These are phyloP conservation scores for Andrena flavipes DNA, from an alignment of 2,888 invertebrate genomes.

Conservation along the genomic window DNA sequence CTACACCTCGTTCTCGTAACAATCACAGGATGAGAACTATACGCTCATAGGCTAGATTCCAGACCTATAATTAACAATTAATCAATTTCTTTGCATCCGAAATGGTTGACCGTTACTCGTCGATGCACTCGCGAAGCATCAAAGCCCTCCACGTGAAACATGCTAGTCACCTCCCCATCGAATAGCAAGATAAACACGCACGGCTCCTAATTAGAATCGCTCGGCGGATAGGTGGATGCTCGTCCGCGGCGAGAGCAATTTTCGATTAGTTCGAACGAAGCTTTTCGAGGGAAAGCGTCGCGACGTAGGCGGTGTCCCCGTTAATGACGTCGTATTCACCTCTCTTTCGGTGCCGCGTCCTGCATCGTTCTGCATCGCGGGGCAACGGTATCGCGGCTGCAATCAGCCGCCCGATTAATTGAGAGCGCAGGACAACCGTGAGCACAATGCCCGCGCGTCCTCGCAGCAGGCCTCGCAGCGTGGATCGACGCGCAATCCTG, in stretches of 20 bases:
- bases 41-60: not conserved
- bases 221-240: slow-evolving; percentile 7
- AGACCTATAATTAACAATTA: not conserved
- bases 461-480: slow-evolving; percentile 49
- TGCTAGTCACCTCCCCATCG: not conserved
- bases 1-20: not conserved
- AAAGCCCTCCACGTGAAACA: not conserved
- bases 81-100: not conserved
- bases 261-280: slow-evolving; percentile 35
- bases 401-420: slow-evolving; percentile 74
- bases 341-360: slow-evolving; percentile 49
- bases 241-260: slow-evolving; percentile 13
- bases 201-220: slow-evolving; percentile 24
- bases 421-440: slow-evolving; percentile 67
- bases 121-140: not conserved
- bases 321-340: slow-evolving; percentile 62
- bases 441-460: slow-evolving; percentile 52
- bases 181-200: slow-evolving; percentile 27
- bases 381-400: slow-evolving; percentile 65
- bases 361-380: slow-evolving; percentile 30
- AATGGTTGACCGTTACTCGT: not conserved
- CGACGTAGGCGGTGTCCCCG: slow-evolving; percentile 54
- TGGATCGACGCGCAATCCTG: slow-evolving; percentile 32
- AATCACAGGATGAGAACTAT: too few relatives aligned
- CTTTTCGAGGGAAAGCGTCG: slow-evolving; percentile 46